Evolutionary conservation across 1,140 invertebrate species (phyloP).

Genomic region (Physella acuta): DNA sequence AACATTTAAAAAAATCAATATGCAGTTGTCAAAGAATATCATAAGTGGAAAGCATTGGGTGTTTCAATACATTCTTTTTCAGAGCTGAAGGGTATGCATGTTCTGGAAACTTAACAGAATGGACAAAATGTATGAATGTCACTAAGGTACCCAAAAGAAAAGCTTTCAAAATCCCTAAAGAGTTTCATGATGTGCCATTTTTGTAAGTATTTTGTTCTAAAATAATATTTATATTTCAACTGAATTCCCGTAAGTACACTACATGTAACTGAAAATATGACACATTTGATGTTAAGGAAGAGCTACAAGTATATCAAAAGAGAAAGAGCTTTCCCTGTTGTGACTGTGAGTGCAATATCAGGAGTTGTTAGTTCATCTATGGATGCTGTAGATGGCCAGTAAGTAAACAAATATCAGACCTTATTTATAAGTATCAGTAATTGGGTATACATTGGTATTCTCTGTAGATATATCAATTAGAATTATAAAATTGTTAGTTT

Average conservation of each 20-base stretch:
- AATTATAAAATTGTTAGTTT: neutral
- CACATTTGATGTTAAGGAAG: too few species aligned
- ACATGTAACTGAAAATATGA: too few species aligned
- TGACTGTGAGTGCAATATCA: conserved; percentile 35
- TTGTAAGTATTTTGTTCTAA: conserved; percentile 61
- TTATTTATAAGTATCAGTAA: neutral
- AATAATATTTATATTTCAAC: neutral
- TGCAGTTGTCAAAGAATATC: too few species aligned
- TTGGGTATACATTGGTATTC: neutral
- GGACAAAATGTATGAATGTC: conserved; percentile 82
- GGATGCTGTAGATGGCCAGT: conserved; percentile 46
- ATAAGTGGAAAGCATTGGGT: too few species aligned
- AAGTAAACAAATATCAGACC: too few species aligned
- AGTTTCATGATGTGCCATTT: conserved; percentile 67
- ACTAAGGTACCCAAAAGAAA: conserved; percentile 74
- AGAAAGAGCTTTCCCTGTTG: conserved; percentile 66
- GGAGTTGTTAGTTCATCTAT: conserved; percentile 47
- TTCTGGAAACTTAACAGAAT: conserved; percentile 81
- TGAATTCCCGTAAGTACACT: too few species aligned
- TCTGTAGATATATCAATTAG: neutral
- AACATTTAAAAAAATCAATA: too few species aligned
- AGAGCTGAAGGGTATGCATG: conserved; percentile 80
- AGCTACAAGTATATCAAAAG: conserved; percentile 71
- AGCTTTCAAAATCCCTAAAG: conserved; percentile 74
- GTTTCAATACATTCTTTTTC: too few species aligned